phyloP scores from a whole-genome alignment of 1,140 invertebrate species.

The Eriosoma lanigerum region DNA sequence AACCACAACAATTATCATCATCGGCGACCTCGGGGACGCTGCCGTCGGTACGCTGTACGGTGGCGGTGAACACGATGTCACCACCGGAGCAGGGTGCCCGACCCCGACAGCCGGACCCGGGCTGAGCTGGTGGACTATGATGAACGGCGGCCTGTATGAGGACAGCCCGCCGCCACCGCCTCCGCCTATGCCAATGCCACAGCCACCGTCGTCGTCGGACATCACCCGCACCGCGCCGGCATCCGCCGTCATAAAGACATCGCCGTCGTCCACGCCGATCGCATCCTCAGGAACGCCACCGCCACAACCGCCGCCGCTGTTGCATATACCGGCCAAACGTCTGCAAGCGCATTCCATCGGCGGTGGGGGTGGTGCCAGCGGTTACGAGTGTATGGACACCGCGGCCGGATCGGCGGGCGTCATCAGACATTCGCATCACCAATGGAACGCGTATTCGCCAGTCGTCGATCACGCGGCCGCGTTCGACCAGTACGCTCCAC shows the following conservation, averaged over 20 bases:
- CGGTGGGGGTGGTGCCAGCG: conserved; percentile 63
- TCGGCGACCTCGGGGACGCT: conserved; percentile 76
- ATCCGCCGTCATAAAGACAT: conserved; percentile 56
- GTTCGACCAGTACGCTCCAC: conserved; percentile 73
- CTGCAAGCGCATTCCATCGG: conserved; percentile 61
- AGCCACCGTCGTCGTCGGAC: conserved; percentile 58
- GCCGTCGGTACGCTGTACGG: conserved; percentile 74
- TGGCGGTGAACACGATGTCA: conserved; percentile 67
- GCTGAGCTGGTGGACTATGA: conserved; percentile 79
- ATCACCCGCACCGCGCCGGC: conserved; percentile 67
- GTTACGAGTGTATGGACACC: conserved; percentile 62
- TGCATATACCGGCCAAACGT: conserved; percentile 80
- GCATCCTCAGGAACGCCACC: conserved; percentile 69
- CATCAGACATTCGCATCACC: conserved; percentile 71
- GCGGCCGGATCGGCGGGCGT: conserved; percentile 66
- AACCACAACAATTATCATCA: conserved; percentile 67
- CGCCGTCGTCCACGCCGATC: conserved; percentile 61
- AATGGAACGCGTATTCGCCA: conserved; percentile 68
- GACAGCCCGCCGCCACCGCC: conserved; percentile 71
- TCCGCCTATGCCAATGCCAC: conserved; percentile 61
- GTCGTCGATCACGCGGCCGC: conserved; percentile 62
- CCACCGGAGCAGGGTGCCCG: conserved; percentile 70
- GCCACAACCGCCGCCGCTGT: conserved; percentile 71
- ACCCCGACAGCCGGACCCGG: conserved; percentile 70
- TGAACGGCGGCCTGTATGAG: conserved; percentile 76